phyloP scores from a whole-genome alignment of 2,113 vertebrate species.

The Chunga burmeisteri region DNA sequence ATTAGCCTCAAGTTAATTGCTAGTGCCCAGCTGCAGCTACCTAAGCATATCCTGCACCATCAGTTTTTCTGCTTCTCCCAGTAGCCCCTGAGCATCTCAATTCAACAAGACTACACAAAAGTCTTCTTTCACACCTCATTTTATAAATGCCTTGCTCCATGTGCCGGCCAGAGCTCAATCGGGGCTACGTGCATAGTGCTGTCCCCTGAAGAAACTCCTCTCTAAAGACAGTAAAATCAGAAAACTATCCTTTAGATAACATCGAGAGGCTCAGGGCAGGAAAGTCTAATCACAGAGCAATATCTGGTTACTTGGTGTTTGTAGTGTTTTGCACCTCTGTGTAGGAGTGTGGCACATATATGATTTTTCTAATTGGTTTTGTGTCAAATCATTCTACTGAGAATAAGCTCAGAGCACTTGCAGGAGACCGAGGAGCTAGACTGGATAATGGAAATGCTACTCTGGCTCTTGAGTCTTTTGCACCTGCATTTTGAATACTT shows the following conservation, averaged over 20 bases:
- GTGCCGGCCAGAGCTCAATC: not conserved
- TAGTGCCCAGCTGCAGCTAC: not conserved
- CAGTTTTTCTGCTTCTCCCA: not conserved
- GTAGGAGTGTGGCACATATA: not conserved
- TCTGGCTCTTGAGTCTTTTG: not conserved
- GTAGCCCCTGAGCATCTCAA: not conserved
- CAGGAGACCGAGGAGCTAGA: not conserved
- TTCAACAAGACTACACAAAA: not conserved
- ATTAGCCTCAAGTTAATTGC: not conserved
- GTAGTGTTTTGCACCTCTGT: not conserved
- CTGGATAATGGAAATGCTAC: not conserved
- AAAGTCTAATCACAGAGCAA: slow-evolving; percentile 3
- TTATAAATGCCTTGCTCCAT: not conserved
- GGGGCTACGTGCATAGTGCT: not conserved
- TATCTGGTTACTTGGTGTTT: not conserved
- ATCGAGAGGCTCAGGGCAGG: not conserved
- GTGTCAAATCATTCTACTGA: slow-evolving; percentile 40
- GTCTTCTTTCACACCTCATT: not conserved
- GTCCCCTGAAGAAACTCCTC: not conserved
- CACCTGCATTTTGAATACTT: slow-evolving; percentile 31
- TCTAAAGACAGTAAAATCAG: not conserved
- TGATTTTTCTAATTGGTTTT: slow-evolving; percentile 60
- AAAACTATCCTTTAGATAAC: not conserved
- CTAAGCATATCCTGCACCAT: not conserved
- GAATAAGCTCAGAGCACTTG: not conserved